Conservation (phyloP, 2,797 vertebrate species). For the Thalassophryne amazonica region DNA sequence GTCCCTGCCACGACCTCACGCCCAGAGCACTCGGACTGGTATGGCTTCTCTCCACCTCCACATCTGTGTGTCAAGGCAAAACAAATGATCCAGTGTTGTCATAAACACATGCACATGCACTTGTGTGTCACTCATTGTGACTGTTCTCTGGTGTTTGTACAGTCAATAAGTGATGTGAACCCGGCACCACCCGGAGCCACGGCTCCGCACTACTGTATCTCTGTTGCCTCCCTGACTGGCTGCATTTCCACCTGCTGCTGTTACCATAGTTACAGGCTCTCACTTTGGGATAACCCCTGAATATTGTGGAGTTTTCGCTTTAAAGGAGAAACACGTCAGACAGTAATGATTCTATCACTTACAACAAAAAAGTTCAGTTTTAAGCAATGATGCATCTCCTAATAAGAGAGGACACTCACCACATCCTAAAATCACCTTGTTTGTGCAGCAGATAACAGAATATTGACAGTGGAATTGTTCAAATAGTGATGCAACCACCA, state of each 20-base stretch:
- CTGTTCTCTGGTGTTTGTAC: slow-evolving; percentile 58
- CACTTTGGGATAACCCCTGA: slow-evolving; percentile 49
- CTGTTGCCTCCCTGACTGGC: slow-evolving; percentile 16
- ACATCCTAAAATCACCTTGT: no score
- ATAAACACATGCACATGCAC: slow-evolving; percentile 10
- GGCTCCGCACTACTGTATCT: slow-evolving; percentile 9
- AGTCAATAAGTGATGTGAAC: slow-evolving; percentile 63
- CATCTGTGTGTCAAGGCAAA: slow-evolving; percentile 62
- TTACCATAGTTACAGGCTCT: slow-evolving; percentile 59
- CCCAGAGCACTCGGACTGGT: slow-evolving; percentile 1
- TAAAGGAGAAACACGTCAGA: slow-evolving; percentile 10
- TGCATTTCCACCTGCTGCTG: slow-evolving; percentile 57
- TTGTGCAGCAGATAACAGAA: no score
- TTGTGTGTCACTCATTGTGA: not conserved
- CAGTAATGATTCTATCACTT: slow-evolving; percentile 33
- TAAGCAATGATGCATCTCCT: not conserved
- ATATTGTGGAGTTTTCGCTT: slow-evolving; percentile 16
- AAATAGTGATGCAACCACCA: no score
- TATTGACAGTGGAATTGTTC: no score
- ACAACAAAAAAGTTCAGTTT: not conserved
- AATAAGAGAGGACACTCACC: not conserved
- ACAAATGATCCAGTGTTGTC: slow-evolving; percentile 39
- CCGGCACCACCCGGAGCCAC: slow-evolving; percentile 18
- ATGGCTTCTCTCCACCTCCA: slow-evolving; percentile 40
- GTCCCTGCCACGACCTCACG: slow-evolving; percentile 35